Evolutionary conservation across 2,797 vertebrate genomes (phyloP).

Genomic region (Okamejei kenojei): DNA sequence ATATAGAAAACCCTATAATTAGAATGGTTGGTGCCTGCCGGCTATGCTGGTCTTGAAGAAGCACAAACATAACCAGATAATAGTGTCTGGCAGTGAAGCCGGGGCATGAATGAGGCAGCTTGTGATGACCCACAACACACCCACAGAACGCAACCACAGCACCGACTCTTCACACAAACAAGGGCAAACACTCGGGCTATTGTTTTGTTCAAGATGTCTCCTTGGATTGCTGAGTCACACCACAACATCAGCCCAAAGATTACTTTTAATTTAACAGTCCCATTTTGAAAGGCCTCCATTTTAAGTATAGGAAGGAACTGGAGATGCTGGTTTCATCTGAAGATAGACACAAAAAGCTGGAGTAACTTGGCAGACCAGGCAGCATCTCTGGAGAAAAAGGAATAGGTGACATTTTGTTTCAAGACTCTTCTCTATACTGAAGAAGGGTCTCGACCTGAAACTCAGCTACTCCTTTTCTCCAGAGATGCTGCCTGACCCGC

Average conservation of each 20-base stretch:
- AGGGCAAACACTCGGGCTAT: neutral
- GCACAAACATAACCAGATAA: too few species aligned
- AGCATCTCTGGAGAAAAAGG: too few species aligned
- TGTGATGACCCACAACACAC: neutral
- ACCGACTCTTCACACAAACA: neutral
- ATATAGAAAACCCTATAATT: neutral
- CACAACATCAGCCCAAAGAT: neutral
- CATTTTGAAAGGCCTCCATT: neutral
- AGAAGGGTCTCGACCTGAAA: too few species aligned
- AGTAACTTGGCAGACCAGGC: too few species aligned
- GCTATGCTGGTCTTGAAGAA: too few species aligned
- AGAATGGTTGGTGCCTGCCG: neutral
- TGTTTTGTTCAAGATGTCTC: neutral
- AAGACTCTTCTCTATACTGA: too few species aligned
- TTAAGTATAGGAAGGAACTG: too few species aligned
- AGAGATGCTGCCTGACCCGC: too few species aligned
- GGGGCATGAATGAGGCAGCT: neutral
- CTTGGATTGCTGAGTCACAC: accelerated
- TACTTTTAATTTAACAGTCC: neutral
- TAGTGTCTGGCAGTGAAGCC: neutral
- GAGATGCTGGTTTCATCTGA: too few species aligned
- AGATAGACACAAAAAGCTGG: too few species aligned
- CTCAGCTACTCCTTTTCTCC: too few species aligned
- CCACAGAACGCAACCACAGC: neutral
- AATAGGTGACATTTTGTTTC: too few species aligned